phyloP scores from a whole-genome alignment of 1,140 invertebrate genomes.

The Drosophila equinoxialis region DNA sequence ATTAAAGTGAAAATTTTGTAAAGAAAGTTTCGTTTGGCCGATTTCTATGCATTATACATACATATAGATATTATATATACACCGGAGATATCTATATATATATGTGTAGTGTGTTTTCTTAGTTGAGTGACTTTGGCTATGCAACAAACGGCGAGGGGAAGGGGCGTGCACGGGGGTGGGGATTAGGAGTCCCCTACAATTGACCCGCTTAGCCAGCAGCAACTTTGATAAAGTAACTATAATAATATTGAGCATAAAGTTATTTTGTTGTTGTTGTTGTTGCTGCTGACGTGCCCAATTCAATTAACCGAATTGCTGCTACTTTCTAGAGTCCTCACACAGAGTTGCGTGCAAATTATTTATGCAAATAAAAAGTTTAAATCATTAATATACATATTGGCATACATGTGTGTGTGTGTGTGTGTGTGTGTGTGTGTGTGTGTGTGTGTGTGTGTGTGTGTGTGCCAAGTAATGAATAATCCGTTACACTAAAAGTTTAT shows the following conservation, averaged over 20 bases:
- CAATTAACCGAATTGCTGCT: constrained; percentile 52
- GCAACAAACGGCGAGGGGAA: not conserved
- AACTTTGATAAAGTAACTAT: constrained; percentile 42
- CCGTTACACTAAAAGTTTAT: too few species aligned
- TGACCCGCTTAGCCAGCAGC: constrained; percentile 64
- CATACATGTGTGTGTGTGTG: not conserved
- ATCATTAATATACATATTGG: constrained; percentile 25
- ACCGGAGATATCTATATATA: not conserved
- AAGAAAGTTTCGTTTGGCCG: constrained; percentile 66
- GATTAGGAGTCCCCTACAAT: constrained; percentile 50
- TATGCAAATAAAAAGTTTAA: constrained; percentile 53
- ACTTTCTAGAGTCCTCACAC: constrained; percentile 16
- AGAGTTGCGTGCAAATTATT: constrained; percentile 60
- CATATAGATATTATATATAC: not conserved
- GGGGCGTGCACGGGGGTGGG: not conserved
- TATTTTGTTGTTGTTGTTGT: not conserved
- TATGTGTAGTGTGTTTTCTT: constrained; percentile 4
- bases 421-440: not conserved
- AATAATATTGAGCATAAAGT: constrained; percentile 38
- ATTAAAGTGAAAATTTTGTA: constrained; percentile 78
- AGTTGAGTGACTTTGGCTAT: constrained; percentile 42
- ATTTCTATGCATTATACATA: constrained; percentile 11
- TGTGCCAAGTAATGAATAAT: too few species aligned
- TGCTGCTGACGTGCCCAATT: constrained; percentile 46
- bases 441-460: not conserved